Evolutionary conservation across 2,113 vertebrate species (phyloP), one percentile per base, ranked within the genome.

Genomic region (Irena cyanogastra): DNA sequence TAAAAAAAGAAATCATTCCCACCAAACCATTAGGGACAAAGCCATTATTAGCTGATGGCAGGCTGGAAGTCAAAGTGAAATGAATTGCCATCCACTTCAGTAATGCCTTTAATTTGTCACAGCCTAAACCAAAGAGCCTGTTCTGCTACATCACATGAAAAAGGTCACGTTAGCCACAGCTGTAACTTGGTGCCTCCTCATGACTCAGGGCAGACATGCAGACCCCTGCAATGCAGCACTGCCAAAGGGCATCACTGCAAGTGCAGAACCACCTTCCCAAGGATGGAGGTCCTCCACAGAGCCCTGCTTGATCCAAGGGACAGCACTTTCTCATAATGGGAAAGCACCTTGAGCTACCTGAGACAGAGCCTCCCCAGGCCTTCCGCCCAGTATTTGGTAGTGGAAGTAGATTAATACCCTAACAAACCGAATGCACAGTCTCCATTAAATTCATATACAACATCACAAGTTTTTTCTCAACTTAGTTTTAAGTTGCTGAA

Each of bases 1-100:
- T 15, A 23, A 60, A 72, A 79, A 83, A 87, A 90, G n/a, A 87
- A 89, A 78, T 72, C 9, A 82, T 89, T 65, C 59, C 21, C 31
- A 60, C 60, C 61, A 82, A 95, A 82, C 84, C 52, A 65, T 87
- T 91, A 91, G 44, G 56, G 77, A 71, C 77, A 82, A 94, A 95
- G 12, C 44, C 72, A 81, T 89, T 78, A 89, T 71, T 85, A 88
- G 41, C 26, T 83, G 82, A 88, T n/a, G 41, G 56, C 17, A 33
- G 59, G 37, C 44, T 91, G 74, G 77, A 90, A 92, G 65, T 63
- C 53, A 49, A 92, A 87, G 64, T 75, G 39, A 91, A 94, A 92
- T 82, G 26, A 89, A 90, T 74, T 89, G 56, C 69, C 68, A 20
- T 56, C 83, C 69, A 60, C 64, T 91, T 83, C 69, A 68, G 72